Evolutionary conservation across 2,797 vertebrate species (phyloP).

Genomic region (Tokudaia muenninki): DNA sequence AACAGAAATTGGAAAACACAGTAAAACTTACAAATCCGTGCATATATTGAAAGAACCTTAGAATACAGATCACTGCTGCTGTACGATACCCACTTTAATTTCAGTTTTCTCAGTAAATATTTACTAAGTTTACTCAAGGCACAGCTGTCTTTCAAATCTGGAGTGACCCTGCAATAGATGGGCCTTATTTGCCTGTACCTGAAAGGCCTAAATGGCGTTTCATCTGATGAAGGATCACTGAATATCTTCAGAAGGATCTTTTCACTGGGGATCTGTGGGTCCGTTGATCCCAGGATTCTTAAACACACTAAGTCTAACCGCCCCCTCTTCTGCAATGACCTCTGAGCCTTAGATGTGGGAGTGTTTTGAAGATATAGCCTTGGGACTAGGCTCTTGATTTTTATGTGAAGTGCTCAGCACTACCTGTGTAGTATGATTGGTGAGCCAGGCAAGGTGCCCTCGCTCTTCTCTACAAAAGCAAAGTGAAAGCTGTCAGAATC

Average conservation of each 20-base stretch:
- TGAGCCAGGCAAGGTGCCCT: not conserved
- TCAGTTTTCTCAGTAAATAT: slow-evolving; percentile 19
- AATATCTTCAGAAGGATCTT: slow-evolving; percentile 45
- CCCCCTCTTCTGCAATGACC: not conserved
- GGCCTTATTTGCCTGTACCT: not conserved
- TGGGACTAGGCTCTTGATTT: not conserved
- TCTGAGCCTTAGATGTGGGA: not conserved
- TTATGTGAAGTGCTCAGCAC: not conserved
- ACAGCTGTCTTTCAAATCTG: slow-evolving; percentile 12
- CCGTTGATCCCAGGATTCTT: not conserved
- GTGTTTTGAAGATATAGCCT: too few relatives aligned
- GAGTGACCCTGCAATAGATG: not conserved
- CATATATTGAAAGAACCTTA: slow-evolving; percentile 12
- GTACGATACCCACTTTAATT: not conserved
- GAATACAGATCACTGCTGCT: not conserved
- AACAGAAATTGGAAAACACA: slow-evolving; percentile 36
- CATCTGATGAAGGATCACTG: slow-evolving; percentile 34
- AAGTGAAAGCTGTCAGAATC: not conserved
- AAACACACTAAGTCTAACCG: not conserved
- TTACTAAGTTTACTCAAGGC: not conserved
- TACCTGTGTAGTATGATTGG: not conserved
- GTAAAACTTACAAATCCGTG: not conserved
- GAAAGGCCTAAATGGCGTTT: slow-evolving; percentile 2
- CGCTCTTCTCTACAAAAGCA: not conserved
- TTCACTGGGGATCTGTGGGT: not conserved